phyloP scores from a whole-genome alignment of 2,888 invertebrate genomes.

The Microplitis deprimator region DNA sequence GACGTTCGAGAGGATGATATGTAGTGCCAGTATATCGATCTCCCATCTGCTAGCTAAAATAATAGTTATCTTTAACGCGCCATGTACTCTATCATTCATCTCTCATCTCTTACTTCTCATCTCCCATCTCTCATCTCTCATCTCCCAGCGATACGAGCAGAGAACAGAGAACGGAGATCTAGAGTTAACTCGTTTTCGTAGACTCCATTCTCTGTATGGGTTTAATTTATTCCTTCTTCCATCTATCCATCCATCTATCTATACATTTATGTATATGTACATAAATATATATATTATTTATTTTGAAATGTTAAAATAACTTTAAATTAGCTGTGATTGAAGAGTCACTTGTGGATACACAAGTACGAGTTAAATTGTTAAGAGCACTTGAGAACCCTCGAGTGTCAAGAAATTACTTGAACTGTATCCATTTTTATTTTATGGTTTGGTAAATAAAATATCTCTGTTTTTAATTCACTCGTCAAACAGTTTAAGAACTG shows the following conservation, averaged over 20 bases:
- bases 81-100: not conserved
- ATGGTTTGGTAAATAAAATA: not conserved
- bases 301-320: conserved; percentile 9
- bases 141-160: not conserved
- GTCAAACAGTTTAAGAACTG: not conserved
- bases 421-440: not conserved
- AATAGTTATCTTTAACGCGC: not conserved
- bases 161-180: too few relatives aligned
- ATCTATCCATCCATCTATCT: too few relatives aligned
- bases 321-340: conserved; percentile 18
- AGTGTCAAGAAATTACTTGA: conserved; percentile 17
- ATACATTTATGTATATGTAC: not conserved
- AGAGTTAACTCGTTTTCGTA: too few relatives aligned
- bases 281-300: too few relatives aligned
- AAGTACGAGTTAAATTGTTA: conserved; percentile 19
- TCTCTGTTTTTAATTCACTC: not conserved
- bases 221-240: too few relatives aligned
- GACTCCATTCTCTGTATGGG: too few relatives aligned
- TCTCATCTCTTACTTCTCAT: too few relatives aligned
- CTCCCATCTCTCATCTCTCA: not conserved
- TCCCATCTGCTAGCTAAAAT: conserved; percentile 19
- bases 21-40: conserved; percentile 25
- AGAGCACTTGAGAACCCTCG: conserved; percentile 14
- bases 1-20: not conserved
- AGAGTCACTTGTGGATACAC: conserved; percentile 16